phyloP scores from a whole-genome alignment of 1,140 invertebrate genomes.

The Bombus pyrosoma region DNA sequence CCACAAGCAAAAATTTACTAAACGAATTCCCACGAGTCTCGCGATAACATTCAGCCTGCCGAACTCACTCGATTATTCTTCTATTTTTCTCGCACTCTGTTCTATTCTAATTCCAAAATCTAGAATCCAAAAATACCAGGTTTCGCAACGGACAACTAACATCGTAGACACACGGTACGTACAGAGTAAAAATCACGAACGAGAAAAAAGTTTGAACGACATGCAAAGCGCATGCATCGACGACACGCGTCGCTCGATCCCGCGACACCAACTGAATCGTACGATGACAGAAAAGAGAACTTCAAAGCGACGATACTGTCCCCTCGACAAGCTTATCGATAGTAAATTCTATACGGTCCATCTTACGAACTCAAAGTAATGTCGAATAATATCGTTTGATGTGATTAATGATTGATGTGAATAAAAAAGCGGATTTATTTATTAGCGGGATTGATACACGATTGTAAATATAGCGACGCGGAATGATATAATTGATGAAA shows the following conservation, averaged over 20 bases:
- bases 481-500: neutral
- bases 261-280: slow-evolving; percentile 19
- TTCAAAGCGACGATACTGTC: slow-evolving; percentile 7
- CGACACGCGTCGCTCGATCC: slow-evolving; percentile 1
- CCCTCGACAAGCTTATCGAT: neutral
- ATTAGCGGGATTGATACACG: neutral
- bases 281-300: neutral
- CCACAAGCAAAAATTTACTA: neutral
- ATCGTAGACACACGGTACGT: neutral
- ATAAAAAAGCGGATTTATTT: neutral
- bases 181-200: neutral
- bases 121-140: too few relatives aligned
- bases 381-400: neutral
- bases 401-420: neutral
- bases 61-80: neutral
- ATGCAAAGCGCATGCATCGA: neutral
- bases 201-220: neutral
- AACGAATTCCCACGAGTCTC: too few relatives aligned
- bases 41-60: too few relatives aligned
- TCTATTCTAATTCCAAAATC: neutral
- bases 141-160: too few relatives aligned
- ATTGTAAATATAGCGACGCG: neutral
- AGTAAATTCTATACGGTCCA: neutral
- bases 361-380: neutral
- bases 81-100: too few relatives aligned